These are phyloP conservation scores for Danio rerio DNA, from an alignment of 2,113 vertebrate species.

Conservation along the genomic window DNA sequence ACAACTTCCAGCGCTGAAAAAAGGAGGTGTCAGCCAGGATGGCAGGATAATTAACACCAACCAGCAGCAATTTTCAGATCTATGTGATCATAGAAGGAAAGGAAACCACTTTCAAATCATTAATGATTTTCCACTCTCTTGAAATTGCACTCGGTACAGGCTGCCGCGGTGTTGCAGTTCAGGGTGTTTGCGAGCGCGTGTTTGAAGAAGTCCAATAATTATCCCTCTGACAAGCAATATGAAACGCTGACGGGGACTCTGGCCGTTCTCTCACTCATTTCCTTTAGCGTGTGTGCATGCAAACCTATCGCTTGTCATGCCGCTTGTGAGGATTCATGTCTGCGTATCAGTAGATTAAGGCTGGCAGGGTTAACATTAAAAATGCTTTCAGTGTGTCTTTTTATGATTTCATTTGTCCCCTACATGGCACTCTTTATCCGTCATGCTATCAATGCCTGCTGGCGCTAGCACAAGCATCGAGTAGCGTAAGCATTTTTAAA, in stretches of 20 bases:
- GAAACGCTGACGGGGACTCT: conserved; percentile 64
- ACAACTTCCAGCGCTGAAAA: conserved; percentile 71
- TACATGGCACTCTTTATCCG: conserved; percentile 24
- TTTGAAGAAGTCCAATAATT: conserved; percentile 63
- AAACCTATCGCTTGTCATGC: background rate
- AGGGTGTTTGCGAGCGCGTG: conserved; percentile 43
- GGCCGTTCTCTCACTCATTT: conserved; percentile 35
- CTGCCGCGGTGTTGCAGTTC: conserved; percentile 60
- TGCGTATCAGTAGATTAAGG: conserved; percentile 22
- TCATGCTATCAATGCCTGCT: conserved; percentile 16
- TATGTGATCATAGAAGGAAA: conserved; percentile 71
- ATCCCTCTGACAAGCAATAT: conserved; percentile 66
- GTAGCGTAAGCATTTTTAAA: conserved; percentile 12
- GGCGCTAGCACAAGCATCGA: conserved; percentile 19
- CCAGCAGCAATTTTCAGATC: conserved; percentile 76
- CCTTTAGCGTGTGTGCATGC: background rate
- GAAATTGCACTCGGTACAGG: conserved; percentile 70
- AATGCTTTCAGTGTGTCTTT: background rate
- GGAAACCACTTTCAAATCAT: conserved; percentile 69
- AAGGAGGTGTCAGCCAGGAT: conserved; percentile 73
- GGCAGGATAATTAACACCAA: conserved; percentile 78
- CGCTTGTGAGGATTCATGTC: background rate
- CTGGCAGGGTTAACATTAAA: conserved; percentile 23
- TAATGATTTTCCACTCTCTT: conserved; percentile 73
- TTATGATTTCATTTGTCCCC: conserved; percentile 29